Conservation (phyloP, 2,113 vertebrate species). For the Macrotus californicus region DNA sequence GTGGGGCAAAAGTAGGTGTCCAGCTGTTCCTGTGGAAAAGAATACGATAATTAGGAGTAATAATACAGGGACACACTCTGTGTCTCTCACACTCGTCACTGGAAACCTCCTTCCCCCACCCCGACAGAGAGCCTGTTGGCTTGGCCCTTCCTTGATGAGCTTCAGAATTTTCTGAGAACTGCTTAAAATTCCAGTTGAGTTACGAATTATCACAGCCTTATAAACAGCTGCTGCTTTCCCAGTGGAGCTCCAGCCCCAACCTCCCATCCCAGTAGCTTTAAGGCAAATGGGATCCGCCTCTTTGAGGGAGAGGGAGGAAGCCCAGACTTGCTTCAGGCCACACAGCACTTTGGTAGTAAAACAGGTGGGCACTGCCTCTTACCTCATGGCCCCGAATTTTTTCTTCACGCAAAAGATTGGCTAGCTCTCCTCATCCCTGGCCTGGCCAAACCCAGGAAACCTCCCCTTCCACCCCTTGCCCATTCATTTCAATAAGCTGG, state of each 20-base stretch:
- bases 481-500: neutral
- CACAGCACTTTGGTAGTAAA: neutral
- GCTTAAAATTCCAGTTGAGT: slow-evolving; percentile 20
- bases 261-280: neutral
- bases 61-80: too few species aligned
- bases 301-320: neutral
- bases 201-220: neutral
- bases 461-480: neutral
- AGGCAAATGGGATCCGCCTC: neutral
- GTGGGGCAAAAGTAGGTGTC: neutral
- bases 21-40: neutral
- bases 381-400: neutral
- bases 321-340: neutral
- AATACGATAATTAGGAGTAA: too few species aligned
- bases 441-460: neutral
- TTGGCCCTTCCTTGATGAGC: neutral
- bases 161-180: slow-evolving; percentile 15
- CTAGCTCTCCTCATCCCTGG: neutral
- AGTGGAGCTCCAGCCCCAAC: neutral
- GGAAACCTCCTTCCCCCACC: neutral
- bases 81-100: neutral
- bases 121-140: neutral
- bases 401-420: neutral
- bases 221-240: neutral
- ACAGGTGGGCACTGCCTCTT: neutral